Conservation (phyloP, 2,797 vertebrate genomes). For the Lemur catta region DNA sequence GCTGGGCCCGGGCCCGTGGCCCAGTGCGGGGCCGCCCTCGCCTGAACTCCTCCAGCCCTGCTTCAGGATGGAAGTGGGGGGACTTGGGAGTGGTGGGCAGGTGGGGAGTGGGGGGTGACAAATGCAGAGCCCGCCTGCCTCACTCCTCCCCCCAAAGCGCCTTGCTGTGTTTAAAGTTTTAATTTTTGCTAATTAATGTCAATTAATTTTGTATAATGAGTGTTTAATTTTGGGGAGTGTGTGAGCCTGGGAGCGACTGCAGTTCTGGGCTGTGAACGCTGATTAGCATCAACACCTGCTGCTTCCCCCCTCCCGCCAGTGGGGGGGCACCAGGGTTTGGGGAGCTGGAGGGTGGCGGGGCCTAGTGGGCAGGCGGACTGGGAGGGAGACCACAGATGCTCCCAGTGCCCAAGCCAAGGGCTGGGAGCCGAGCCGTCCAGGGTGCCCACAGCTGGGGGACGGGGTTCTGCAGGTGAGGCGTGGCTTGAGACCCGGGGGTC, state of each 20-base stretch:
- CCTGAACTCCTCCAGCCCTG: constrained; percentile 42
- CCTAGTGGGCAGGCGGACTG: constrained; percentile 66
- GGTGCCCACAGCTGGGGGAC: constrained; percentile 17
- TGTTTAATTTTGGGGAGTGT: constrained; percentile 85
- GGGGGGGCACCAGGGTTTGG: constrained; percentile 63
- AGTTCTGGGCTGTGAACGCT: constrained; percentile 85
- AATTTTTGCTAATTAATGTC: constrained; percentile 88
- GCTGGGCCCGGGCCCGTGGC: background rate
- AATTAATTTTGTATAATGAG: constrained; percentile 88
- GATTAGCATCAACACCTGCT: constrained; percentile 87
- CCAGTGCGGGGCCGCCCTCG: background rate
- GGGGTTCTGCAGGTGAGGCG: constrained; percentile 33
- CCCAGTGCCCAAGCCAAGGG: constrained; percentile 3
- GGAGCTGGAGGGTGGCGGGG: constrained; percentile 62
- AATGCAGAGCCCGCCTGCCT: constrained; percentile 71
- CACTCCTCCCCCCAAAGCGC: constrained; percentile 80
- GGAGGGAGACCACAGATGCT: constrained; percentile 71
- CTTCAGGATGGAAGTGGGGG: constrained; percentile 51
- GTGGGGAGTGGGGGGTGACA: constrained; percentile 70
- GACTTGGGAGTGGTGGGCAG: constrained; percentile 23
- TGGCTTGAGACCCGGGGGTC: background rate
- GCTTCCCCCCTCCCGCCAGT: constrained; percentile 80
- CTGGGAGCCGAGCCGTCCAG: background rate
- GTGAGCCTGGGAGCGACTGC: constrained; percentile 83
- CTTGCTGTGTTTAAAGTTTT: constrained; percentile 85